Base-by-base conservation (phyloP, 2,888 invertebrate genomes). In the Caenorhabditis sinica region DNA sequence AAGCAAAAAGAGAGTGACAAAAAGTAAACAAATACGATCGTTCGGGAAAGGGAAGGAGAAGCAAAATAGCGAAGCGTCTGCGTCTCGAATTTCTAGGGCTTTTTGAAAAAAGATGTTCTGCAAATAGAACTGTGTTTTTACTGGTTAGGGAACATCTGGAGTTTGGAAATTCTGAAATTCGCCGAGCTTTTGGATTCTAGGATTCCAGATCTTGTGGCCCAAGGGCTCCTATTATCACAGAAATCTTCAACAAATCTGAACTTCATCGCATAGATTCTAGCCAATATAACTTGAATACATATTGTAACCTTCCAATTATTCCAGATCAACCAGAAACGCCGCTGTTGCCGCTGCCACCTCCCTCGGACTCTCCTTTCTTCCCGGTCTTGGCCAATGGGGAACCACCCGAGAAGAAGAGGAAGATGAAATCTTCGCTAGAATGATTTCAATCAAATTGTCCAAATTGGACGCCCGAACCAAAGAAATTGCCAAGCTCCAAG, bases 371-470 rank as follows among this genome's bases (percentile, higher is more conserved):
- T 40, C 33, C 20, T 61, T 79, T 23, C 61, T 72, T 23, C 72
- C 79, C 17, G 65, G 71, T 8, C 65, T 79, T 23, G 43, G 71
- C 2, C 71, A 68, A 33, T 83, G 83, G 83, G 69, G 53, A 33
- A 61, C 65, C 9, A 73, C 77, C 2, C 69, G 83, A n/a, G 86
- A 85, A 28, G 87, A 88, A 40, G 86, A 88, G 33, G 87, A 88
- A 76, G 87, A 88, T 61, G 86, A 88, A 49, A 86, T 86, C 49
- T 88, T 88, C 53, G 87, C 79, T 2, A 49, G 82, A 51, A 82
- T 85, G 85, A 79, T 85, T 33, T 72, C 82, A n/a, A 56, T 85
- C 11, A 85, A 82, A 28, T 33, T 85, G 63, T 75, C 79, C 43
- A 85, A 85, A 61, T 30, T 85, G 61, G 85, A 85, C 11, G 69